phyloP scores from a whole-genome alignment of 1,140 invertebrate species.

The Lasioglossum baleicum region DNA sequence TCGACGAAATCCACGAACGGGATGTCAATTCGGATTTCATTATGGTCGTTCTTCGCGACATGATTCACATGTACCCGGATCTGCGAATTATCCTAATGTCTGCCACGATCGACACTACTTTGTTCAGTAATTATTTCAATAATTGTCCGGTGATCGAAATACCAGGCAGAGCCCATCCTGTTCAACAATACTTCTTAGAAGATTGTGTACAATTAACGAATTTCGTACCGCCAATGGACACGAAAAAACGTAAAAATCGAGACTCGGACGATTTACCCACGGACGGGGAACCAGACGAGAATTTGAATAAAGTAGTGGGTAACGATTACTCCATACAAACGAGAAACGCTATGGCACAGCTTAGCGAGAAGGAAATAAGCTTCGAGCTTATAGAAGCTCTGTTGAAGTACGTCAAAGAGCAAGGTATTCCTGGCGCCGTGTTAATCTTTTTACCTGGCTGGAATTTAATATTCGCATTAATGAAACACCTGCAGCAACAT shows the following conservation, averaged over 20 bases:
- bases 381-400: slow-evolving; percentile 95
- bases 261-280: slow-evolving; percentile 85
- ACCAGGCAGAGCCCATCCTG: slow-evolving; percentile 89
- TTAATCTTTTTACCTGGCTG: slow-evolving; percentile 96
- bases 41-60: slow-evolving; percentile 94
- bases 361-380: slow-evolving; percentile 94
- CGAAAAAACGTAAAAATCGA: slow-evolving; percentile 84
- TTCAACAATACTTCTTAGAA: slow-evolving; percentile 94
- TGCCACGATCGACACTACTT: slow-evolving; percentile 95
- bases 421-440: slow-evolving; percentile 90
- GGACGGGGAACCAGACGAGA: slow-evolving; percentile 86
- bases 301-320: slow-evolving; percentile 85
- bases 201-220: slow-evolving; percentile 91
- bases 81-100: slow-evolving; percentile 97
- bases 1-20: slow-evolving; percentile 98
- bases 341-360: slow-evolving; percentile 84
- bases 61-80: slow-evolving; percentile 94
- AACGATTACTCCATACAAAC: slow-evolving; percentile 81
- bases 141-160: slow-evolving; percentile 91
- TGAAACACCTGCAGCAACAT: slow-evolving; percentile 90
- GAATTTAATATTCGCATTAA: slow-evolving; percentile 95
- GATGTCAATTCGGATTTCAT: slow-evolving; percentile 98
- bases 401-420: slow-evolving; percentile 87
- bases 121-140: slow-evolving; percentile 96
- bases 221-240: slow-evolving; percentile 88